Evolutionary conservation across 1,140 invertebrate genomes (phyloP).

Genomic region (Littorina saxatilis): DNA sequence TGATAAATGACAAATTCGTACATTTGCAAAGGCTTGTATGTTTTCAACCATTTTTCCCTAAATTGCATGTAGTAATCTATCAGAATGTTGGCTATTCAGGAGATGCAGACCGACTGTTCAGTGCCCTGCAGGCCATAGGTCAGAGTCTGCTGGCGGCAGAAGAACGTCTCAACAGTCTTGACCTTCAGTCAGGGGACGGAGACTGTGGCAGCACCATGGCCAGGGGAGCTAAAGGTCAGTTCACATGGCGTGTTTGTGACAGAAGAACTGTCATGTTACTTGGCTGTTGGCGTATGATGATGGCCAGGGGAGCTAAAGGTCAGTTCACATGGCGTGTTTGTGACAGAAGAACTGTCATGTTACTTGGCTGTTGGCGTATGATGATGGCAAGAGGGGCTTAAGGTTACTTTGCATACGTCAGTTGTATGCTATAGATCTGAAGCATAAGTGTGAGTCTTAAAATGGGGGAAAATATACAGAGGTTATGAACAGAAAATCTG

Average conservation of each 20-base stretch:
- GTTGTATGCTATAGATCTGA: no score
- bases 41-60: neutral
- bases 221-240: conserved; percentile 79
- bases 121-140: conserved; percentile 72
- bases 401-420: no score
- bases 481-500: no score
- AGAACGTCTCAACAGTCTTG: conserved; percentile 82
- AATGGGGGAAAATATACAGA: no score
- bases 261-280: neutral
- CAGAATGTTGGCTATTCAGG: no score
- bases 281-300: neutral
- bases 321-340: neutral
- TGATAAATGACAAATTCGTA: neutral
- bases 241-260: neutral
- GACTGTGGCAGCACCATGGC: conserved; percentile 87
- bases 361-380: no score
- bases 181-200: conserved; percentile 87
- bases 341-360: neutral
- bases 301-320: neutral
- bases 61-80: no score
- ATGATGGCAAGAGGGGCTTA: no score
- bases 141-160: conserved; percentile 79
- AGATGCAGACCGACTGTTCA: conserved; percentile 42
- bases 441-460: no score
- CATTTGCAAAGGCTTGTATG: neutral